Evolutionary conservation across 1,140 invertebrate species (phyloP).

Genomic region (Zaprionus africanus): DNA sequence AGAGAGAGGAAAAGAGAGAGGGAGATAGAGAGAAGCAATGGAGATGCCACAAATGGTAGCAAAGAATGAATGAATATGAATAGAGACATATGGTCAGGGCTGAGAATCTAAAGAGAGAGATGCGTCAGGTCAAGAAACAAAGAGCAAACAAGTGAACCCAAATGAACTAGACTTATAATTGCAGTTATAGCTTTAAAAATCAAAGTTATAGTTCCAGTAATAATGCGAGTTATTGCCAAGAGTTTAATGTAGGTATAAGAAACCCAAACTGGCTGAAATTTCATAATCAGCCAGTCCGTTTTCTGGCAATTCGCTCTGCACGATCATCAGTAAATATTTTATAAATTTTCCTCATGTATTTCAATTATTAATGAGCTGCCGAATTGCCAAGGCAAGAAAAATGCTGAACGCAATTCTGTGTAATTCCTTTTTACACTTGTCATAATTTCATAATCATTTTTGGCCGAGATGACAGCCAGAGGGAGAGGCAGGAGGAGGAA

Average conservation of each 20-base stretch:
- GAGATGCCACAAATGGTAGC: slow-evolving; percentile 11
- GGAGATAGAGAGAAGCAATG: neutral
- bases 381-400: neutral
- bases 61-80: slow-evolving; percentile 6
- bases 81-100: neutral
- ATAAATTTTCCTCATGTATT: neutral
- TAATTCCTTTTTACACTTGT: slow-evolving; percentile 55
- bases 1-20: neutral
- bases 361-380: slow-evolving; percentile 20
- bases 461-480: neutral
- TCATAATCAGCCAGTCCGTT: neutral
- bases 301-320: neutral
- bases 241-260: no score
- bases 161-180: neutral
- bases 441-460: slow-evolving; percentile 45
- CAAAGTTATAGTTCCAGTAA: no score
- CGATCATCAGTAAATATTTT: neutral
- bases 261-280: neutral
- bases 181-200: neutral
- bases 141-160: neutral
- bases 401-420: slow-evolving; percentile 20
- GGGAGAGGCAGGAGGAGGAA: neutral
- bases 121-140: neutral
- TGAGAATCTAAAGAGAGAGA: neutral
- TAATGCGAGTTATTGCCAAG: no score